phyloP scores from a whole-genome alignment of 2,888 invertebrate species.

The Hydrotaea cyrtoneurina region DNA sequence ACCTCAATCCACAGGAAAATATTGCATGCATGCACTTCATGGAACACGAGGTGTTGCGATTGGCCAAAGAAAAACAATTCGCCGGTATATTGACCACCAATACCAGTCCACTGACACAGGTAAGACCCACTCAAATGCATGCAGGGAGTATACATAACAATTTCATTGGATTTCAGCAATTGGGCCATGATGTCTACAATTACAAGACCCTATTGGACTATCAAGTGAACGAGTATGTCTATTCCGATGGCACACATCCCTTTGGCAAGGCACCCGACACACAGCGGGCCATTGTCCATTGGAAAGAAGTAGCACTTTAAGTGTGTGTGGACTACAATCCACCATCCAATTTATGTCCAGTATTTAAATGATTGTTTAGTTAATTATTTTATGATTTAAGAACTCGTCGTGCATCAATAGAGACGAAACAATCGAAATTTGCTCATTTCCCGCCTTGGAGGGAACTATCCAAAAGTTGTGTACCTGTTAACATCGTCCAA shows the following conservation, averaged over 20 bases:
- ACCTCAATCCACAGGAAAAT: conserved; percentile 87
- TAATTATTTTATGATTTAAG: not conserved
- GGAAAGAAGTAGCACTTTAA: conserved; percentile 83
- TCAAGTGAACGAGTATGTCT: conserved; percentile 90
- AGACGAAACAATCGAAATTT: not conserved
- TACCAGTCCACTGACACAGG: conserved; percentile 93
- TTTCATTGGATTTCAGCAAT: conserved; percentile 84
- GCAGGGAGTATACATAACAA: not conserved
- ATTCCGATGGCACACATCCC: conserved; percentile 86
- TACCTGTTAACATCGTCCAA: conserved; percentile 14
- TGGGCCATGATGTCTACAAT: conserved; percentile 88
- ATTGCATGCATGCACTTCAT: conserved; percentile 89
- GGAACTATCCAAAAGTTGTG: not conserved
- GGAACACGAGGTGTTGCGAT: conserved; percentile 87
- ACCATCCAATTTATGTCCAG: conserved; percentile 44
- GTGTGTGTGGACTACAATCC: not conserved
- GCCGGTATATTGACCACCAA: conserved; percentile 92
- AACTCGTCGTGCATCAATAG: not conserved
- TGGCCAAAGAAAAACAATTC: conserved; percentile 86
- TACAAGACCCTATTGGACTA: conserved; percentile 89
- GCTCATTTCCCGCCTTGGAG: not conserved
- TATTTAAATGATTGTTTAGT: conserved; percentile 50
- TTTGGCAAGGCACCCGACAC: conserved; percentile 89
- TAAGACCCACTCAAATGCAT: conserved; percentile 75
- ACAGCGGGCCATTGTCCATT: conserved; percentile 89